These are phyloP conservation scores for Drosophila asahinai DNA, from an alignment of 1,140 invertebrate species.

Conservation along the genomic window DNA sequence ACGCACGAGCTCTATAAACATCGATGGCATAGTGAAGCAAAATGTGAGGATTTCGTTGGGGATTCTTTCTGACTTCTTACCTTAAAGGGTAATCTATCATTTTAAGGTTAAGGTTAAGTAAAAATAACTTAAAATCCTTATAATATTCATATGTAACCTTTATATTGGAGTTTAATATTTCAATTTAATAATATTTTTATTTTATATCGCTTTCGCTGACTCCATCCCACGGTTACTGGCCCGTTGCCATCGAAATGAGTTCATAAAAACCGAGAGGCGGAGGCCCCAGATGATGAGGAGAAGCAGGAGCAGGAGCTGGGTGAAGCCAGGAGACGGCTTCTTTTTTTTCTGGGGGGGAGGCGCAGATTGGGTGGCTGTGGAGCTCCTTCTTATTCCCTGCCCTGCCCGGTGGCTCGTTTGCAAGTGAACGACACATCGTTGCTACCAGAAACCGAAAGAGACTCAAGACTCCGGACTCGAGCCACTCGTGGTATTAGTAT, in stretches of 20 bases:
- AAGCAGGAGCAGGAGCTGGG: neutral
- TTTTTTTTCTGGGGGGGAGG: constrained; percentile 15
- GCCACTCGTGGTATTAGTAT: constrained; percentile 36
- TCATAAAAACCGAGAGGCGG: constrained; percentile 57
- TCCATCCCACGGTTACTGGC: constrained; percentile 55
- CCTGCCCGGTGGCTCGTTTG: constrained; percentile 66
- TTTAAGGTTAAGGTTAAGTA: too few species aligned
- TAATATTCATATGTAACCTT: too few species aligned
- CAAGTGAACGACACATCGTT: constrained; percentile 70
- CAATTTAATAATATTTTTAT: neutral
- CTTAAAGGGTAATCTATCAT: too few species aligned
- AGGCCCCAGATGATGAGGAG: constrained; percentile 35
- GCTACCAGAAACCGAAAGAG: constrained; percentile 43
- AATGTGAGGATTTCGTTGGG: too few species aligned
- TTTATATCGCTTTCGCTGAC: neutral
- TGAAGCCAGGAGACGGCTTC: neutral
- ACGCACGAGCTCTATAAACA: constrained; percentile 66
- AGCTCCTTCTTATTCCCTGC: constrained; percentile 27
- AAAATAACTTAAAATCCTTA: too few species aligned
- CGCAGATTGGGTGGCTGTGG: constrained; percentile 44
- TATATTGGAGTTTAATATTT: neutral
- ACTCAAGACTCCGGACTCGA: constrained; percentile 23
- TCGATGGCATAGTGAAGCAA: constrained; percentile 14
- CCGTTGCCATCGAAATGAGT: constrained; percentile 66
- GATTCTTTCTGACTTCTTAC: too few species aligned